Base-by-base conservation (phyloP, 2,113 vertebrate species). In the Otocyon megalotis region DNA sequence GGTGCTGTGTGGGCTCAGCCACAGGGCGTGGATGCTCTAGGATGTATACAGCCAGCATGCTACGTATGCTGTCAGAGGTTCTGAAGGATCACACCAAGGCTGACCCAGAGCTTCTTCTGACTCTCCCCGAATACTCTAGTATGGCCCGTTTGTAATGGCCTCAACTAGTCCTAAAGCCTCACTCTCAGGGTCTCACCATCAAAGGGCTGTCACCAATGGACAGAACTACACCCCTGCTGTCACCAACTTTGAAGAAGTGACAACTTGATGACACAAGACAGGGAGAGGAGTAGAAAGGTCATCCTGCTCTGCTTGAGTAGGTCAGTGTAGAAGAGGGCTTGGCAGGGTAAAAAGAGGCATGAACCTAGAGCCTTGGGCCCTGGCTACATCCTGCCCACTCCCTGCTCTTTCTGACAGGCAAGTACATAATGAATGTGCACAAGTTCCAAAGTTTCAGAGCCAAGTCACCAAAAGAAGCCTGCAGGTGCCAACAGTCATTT, bases 331-430 rank as follows among this genome's bases (percentile, higher is more conserved):
- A 74, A 58, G 24, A 9, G 1, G 2, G 4, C 13, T 53, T 15
- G 0, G 12, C 12, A 1, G 6, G 77, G 20, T 9, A 28, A 17
- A 17, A 32, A 20, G 14, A 8, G 15, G 19, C 19, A 5, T 8
- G 50, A 80, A 1, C 37, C 35, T 3, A 15, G 0, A 53, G 37
- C 16, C 53, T 5, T 12, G 54, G 71, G 35, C 2, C 37, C 56
- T 37, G 74, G 16, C 4, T 13, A 28, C 50, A 28, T 50, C 10
- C 30, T 11, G 13, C 9, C 12, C n/a, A 1, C 8, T 15, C 28
- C 12, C 30, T 2, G 13, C 1, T 19, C 8, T 74, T 60, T 43
- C 35, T 17, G 24, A 37, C n/a, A 28, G 35, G 26, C 43, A 43
- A 43, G 4, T 20, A 14, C 24, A 24, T 67, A 63, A 43, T 4